Percentiles rank a stretch among this genome's conserved stretches.
These are phyloP conservation scores for Tetramorium parvispinum DNA, from an alignment of 1,140 invertebrate genomes.

Conservation along the genomic window DNA sequence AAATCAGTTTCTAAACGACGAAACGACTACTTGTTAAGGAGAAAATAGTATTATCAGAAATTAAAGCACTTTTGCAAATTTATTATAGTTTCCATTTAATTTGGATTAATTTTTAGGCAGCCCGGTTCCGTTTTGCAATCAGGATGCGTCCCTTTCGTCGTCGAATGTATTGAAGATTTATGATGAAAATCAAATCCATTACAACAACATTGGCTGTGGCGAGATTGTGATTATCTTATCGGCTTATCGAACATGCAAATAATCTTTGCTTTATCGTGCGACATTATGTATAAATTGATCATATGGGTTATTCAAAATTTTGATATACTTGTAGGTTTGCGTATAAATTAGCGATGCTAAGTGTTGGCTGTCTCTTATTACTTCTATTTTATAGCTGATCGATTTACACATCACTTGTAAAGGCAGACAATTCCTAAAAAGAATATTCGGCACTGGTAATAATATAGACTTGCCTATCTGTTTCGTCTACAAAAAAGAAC, in stretches of 20 bases:
- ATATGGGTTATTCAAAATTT: not conserved
- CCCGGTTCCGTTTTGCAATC: not conserved
- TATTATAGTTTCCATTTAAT: not conserved
- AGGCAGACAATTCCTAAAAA: not conserved
- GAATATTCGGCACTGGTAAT: not conserved
- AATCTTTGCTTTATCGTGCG: too few relatives aligned
- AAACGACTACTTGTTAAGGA: not conserved
- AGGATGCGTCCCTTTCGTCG: not conserved
- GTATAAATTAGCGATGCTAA: not conserved
- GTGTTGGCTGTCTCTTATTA: not conserved
- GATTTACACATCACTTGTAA: not conserved
- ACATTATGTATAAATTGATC: not conserved
- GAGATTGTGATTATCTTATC: constrained; percentile 4
- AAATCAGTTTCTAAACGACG: not conserved
- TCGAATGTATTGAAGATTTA: constrained; percentile 21
- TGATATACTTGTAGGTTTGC: not conserved
- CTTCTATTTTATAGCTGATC: not conserved
- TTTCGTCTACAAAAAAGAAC: not conserved
- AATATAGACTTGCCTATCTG: not conserved
- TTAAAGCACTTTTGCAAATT: not conserved
- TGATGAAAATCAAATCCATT: constrained; percentile 15
- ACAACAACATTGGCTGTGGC: not conserved
- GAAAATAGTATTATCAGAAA: not conserved
- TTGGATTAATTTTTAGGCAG: not conserved
- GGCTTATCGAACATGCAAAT: not conserved